Base-by-base conservation (phyloP, 2,888 invertebrate species). In the Orthosia incerta region DNA sequence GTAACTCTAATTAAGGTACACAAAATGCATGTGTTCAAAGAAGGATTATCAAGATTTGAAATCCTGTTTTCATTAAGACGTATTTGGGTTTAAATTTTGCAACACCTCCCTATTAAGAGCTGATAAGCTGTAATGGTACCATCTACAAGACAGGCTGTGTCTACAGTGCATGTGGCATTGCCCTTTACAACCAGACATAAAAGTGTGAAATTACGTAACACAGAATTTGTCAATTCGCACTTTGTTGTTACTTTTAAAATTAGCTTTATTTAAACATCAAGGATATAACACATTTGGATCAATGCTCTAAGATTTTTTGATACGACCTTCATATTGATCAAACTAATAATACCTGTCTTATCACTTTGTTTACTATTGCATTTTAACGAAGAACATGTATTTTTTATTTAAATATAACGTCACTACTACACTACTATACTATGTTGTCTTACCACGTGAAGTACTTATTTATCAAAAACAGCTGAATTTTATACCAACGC, bases 21-120 rank as follows among this genome's bases (percentile, higher is more conserved):
- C 0, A 45, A 2, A 46, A n/a, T 13, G 3, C 15, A 16, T 62
- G 3, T 18, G 15, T 11, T 26, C 3, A 50, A n/a, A 18, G 16
- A 48, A 56, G 16, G 11, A 5, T 57, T 56, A 60, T 45, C 15
- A 15, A 9, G 13, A 60, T 74, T 39, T 7, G 2, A 18, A 60
- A 16, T 0, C 15, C 2, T 18, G 26, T 71, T 50, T 15, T 26
- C 16, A 39, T 39, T 3, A 48, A n/a, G n/a, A 50, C 11, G 0
- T 73, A n/a, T 39, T 73, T 73, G 11, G 12, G n/a, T 13, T 20
- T 2, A 45, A n/a, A 59, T 7, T 59, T 59, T 39, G 13, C 13
- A 39, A 39, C 7, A 13, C 39, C 1, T 39, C 39, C 9, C 39
- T 39, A 39, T 39, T 39, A 39, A 39, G 9, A 39, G 39, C 9